Evolutionary conservation across 1,140 invertebrate species (phyloP).

Genomic region (Pomacea maculata): DNA sequence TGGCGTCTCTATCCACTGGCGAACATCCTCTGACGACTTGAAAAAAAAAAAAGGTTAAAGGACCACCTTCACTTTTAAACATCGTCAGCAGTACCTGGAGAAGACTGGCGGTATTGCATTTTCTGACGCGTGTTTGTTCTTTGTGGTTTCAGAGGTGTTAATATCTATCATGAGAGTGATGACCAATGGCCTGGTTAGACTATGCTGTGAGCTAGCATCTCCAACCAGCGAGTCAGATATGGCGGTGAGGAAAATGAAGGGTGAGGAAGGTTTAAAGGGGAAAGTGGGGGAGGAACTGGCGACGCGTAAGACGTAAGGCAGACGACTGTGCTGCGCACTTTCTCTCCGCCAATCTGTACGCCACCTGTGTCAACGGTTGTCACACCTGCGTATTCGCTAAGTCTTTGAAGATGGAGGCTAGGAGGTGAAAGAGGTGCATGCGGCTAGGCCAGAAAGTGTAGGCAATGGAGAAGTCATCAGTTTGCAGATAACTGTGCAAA

Average conservation of each 20-base stretch:
- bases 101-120: neutral
- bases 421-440: too few relatives aligned
- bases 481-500: too few relatives aligned
- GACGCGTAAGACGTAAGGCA: neutral
- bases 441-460: too few relatives aligned
- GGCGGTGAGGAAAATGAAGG: neutral
- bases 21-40: too few relatives aligned
- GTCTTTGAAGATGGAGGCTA: too few relatives aligned
- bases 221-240: neutral
- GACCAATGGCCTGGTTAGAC: neutral
- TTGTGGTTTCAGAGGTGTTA: neutral
- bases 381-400: too few relatives aligned
- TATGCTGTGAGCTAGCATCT: neutral
- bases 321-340: neutral
- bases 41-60: too few relatives aligned
- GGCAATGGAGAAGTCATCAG: too few relatives aligned
- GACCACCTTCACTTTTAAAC: neutral
- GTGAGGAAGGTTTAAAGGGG: neutral
- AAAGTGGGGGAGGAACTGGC: neutral
- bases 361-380: too few relatives aligned
- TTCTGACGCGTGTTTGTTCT: neutral
- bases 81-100: neutral
- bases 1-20: too few relatives aligned
- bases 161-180: neutral
- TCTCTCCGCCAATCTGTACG: too few relatives aligned